Conservation (phyloP, 2,888 invertebrate species). For the Cartodere bifasciata region DNA sequence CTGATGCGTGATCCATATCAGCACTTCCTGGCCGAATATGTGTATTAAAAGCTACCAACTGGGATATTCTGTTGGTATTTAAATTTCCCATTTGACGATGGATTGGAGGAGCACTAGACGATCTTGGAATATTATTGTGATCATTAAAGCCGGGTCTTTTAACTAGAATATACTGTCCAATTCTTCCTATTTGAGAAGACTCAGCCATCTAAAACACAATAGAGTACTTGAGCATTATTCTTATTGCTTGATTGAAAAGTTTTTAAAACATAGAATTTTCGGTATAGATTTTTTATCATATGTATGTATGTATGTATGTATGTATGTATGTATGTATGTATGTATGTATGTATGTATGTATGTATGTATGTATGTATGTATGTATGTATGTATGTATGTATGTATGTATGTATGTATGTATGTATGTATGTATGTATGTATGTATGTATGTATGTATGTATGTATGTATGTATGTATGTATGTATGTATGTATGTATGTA, state of each 20-base stretch:
- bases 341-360: too few species aligned
- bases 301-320: too few species aligned
- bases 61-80: constrained; percentile 26
- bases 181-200: constrained; percentile 45
- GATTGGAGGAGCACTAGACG: constrained; percentile 73
- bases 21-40: constrained; percentile 54
- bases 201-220: constrained; percentile 41
- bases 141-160: constrained; percentile 50
- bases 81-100: constrained; percentile 27
- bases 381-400: too few species aligned
- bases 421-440: too few species aligned
- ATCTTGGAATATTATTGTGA: constrained; percentile 60
- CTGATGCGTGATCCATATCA: constrained; percentile 36
- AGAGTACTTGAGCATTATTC: not conserved
- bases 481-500: too few species aligned
- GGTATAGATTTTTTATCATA: too few species aligned
- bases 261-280: not conserved
- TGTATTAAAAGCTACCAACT: constrained; percentile 33
- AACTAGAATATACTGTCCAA: constrained; percentile 72
- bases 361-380: too few species aligned
- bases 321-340: too few species aligned
- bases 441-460: too few species aligned
- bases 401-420: too few species aligned
- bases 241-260: not conserved
- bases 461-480: too few species aligned